phyloP scores from a whole-genome alignment of 2,113 vertebrate genomes.

The Hippocampus abdominalis region DNA sequence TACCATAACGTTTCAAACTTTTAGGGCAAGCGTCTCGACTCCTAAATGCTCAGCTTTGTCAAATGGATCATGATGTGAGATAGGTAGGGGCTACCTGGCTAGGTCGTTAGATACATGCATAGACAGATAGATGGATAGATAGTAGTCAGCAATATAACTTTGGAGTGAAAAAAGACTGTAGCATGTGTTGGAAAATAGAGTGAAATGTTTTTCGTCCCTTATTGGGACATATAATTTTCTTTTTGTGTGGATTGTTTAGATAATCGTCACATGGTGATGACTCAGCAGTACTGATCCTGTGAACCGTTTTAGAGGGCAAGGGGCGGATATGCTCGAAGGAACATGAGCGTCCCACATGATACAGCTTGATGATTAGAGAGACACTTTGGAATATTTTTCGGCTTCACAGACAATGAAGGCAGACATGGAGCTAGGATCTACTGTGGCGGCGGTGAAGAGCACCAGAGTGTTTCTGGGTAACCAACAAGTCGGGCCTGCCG shows the following conservation, averaged over 20 bases:
- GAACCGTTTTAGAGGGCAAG: not conserved
- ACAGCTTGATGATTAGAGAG: not conserved
- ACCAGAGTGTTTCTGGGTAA: constrained; percentile 66
- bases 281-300: constrained; percentile 27
- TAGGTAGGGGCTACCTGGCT: too few relatives aligned
- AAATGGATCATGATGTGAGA: too few relatives aligned
- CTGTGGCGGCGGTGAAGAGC: constrained; percentile 67
- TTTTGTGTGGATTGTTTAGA: not conserved
- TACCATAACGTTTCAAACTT: too few relatives aligned
- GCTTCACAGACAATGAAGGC: not conserved
- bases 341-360: not conserved
- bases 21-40: too few relatives aligned
- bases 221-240: not conserved
- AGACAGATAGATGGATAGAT: not conserved
- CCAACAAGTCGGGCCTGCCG: constrained; percentile 61
- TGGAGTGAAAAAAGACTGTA: not conserved
- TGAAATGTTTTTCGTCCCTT: not conserved
- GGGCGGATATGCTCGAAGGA: not conserved
- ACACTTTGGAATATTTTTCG: not conserved
- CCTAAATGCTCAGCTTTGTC: too few relatives aligned
- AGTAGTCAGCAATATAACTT: not conserved
- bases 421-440: constrained; percentile 66
- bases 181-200: not conserved
- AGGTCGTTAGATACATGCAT: not conserved
- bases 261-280: not conserved